Evolutionary conservation across 2,113 vertebrate genomes (phyloP).

Genomic region (Sander vitreus): DNA sequence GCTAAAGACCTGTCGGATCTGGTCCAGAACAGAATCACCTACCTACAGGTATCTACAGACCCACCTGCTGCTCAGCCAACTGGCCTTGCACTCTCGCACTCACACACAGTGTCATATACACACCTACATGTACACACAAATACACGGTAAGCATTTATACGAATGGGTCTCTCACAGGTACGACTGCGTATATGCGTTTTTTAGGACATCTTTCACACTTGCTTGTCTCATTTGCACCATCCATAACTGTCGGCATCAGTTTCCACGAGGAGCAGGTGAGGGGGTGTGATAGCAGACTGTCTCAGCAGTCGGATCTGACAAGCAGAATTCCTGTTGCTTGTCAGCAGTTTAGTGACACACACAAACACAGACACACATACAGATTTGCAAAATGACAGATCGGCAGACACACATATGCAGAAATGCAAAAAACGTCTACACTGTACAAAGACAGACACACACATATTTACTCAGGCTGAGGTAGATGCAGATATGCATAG

Average conservation of each 20-base stretch:
- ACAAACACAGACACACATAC: not conserved
- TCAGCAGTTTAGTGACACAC: slow-evolving; percentile 55
- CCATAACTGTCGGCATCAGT: slow-evolving; percentile 62
- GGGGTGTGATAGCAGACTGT: slow-evolving; percentile 50
- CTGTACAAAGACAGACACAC: slow-evolving; percentile 5
- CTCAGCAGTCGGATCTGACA: slow-evolving; percentile 59
- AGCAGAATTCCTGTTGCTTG: slow-evolving; percentile 59
- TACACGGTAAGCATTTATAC: not conserved
- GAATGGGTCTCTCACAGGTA: slow-evolving; percentile 32
- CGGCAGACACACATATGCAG: slow-evolving; percentile 16
- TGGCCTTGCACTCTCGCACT: slow-evolving; percentile 7
- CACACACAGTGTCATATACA: slow-evolving; percentile 3
- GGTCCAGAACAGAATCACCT: slow-evolving; percentile 98
- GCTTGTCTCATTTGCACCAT: slow-evolving; percentile 67
- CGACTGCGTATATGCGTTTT: slow-evolving; percentile 11
- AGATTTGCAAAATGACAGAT: slow-evolving; percentile 30
- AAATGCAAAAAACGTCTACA: slow-evolving; percentile 5
- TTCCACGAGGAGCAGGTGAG: slow-evolving; percentile 62
- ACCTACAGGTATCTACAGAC: slow-evolving; percentile 90
- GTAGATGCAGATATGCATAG: slow-evolving; percentile 21
- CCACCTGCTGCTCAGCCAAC: slow-evolving; percentile 46
- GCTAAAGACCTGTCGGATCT: slow-evolving; percentile 96
- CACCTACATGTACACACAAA: not conserved
- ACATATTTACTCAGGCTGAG: not conserved
- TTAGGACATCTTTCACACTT: slow-evolving; percentile 51